phyloP scores from a whole-genome alignment of 2,888 invertebrate genomes.

The Hirtodrosophila duncani region DNA sequence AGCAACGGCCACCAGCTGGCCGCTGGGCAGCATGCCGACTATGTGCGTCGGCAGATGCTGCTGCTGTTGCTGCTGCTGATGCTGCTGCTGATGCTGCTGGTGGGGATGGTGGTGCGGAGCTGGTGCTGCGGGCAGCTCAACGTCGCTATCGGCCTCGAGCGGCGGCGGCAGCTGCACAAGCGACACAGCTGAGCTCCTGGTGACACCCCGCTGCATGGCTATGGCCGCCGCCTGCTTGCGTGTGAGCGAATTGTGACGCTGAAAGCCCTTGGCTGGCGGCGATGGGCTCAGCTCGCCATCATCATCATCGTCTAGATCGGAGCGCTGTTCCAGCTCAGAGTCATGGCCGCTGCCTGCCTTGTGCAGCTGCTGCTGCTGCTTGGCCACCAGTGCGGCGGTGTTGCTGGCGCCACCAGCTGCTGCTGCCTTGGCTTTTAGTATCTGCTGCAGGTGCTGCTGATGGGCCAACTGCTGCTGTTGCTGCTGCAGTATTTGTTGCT shows the following conservation, averaged over 20 bases:
- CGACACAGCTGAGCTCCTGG: slow-evolving; percentile 84
- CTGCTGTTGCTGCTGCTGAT: slow-evolving; percentile 30
- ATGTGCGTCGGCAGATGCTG: slow-evolving; percentile 66
- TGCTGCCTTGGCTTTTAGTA: slow-evolving; percentile 73
- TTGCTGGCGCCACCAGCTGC: slow-evolving; percentile 70
- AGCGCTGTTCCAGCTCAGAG: slow-evolving; percentile 76
- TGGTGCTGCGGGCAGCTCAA: slow-evolving; percentile 78
- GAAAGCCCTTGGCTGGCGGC: slow-evolving; percentile 79
- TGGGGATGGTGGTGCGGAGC: slow-evolving; percentile 27
- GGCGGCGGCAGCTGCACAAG: slow-evolving; percentile 90
- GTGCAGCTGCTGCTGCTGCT: slow-evolving; percentile 72
- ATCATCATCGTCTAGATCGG: slow-evolving; percentile 75
- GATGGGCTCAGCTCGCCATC: slow-evolving; percentile 78
- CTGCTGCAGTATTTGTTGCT: slow-evolving; percentile 71
- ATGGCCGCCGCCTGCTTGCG: slow-evolving; percentile 82
- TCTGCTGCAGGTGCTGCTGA: slow-evolving; percentile 75
- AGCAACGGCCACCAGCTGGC: slow-evolving; percentile 61
- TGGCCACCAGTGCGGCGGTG: slow-evolving; percentile 74
- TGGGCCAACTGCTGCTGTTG: slow-evolving; percentile 74
- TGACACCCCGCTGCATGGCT: slow-evolving; percentile 80
- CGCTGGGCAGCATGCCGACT: slow-evolving; percentile 68
- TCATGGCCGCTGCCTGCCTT: slow-evolving; percentile 52
- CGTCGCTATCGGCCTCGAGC: slow-evolving; percentile 85
- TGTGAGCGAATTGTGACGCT: slow-evolving; percentile 82
- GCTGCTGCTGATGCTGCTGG: slow-evolving; percentile 32